Base-by-base conservation (phyloP, 2,888 invertebrate genomes). In the Trichopria drosophilae region DNA sequence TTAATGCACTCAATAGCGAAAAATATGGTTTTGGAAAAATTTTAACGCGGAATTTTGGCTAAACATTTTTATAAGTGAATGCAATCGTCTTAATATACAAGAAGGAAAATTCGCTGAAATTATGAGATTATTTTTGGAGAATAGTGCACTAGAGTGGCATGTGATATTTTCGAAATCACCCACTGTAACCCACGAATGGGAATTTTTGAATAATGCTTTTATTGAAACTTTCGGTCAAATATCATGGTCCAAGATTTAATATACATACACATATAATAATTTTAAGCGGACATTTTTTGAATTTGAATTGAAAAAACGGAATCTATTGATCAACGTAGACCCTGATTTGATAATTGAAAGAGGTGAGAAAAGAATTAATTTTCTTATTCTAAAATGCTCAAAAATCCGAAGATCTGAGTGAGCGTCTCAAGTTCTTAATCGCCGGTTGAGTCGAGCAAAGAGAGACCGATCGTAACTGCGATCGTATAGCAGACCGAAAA, bases 241-340 rank as follows among this genome's bases (percentile, higher is more conserved):
- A 41, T 52, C 51, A 36, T 61, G 58, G 58, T 48, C 47, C n/a
- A 57, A 57, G 29, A 60, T 61, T 23, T 46, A 37, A 32, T 60
- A 57, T 34, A 58, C 59, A 28, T 58, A 55, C 46, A 50, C 28
- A 10, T 61, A 49, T 29, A 53, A 55, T 53, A 58, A 53, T 42
- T 51, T 59, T 34, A 57, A 61, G 26, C 55, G 61, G 23, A 31
- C 53, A 12, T n/a, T n/a, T n/a, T n/a, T n/a, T 43, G 60, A 62
- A 32, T 62, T 52, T 51, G 61, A 58, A 29, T 32, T 62, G 22
- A 61, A 57, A 35, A 62, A 61, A 47, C 44, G 54, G 50, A 60
- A 52, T 24, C 19, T 58, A 32, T 37, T 61, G 32, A 10, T 61
- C 24, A 58, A 61, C 23, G 51, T 44, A 23, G 58, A 62, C 31